Conservation (phyloP, 53 echinoderm and acorn worm species). For the Holothuria leucospilota region DNA sequence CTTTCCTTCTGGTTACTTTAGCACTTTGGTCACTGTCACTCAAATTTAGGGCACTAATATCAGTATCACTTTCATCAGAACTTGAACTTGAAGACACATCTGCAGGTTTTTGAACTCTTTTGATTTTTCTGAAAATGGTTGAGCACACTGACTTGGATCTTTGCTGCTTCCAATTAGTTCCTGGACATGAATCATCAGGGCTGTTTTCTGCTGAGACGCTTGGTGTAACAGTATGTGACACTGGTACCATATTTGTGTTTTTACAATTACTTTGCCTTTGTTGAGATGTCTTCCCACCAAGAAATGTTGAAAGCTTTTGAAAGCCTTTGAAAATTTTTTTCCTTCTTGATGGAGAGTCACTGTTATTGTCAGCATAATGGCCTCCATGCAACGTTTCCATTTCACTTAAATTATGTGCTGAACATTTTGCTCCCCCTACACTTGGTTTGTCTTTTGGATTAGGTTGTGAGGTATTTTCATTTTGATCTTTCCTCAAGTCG, state of each 20-base stretch:
- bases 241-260: too few species aligned
- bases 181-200: not conserved
- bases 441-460: not conserved
- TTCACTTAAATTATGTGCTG: too few species aligned
- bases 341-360: not conserved
- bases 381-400: too few species aligned
- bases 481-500: conserved; percentile 1
- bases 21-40: not conserved
- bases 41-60: not conserved
- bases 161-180: conserved; percentile 1
- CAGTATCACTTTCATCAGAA: conserved; percentile 30
- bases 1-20: not conserved
- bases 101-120: not conserved
- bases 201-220: not conserved
- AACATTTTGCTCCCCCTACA: too few species aligned
- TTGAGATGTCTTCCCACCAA: not conserved
- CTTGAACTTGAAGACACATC: conserved; percentile 6
- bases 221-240: too few species aligned
- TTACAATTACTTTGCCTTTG: too few species aligned
- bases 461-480: not conserved
- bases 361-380: not conserved
- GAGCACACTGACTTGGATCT: conserved; percentile 31
- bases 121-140: conserved; percentile 7
- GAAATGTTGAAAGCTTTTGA: not conserved
- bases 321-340: conserved; percentile 12